Evolutionary conservation across 2,113 vertebrate species (phyloP), one percentile per base, ranked within the genome.

Genomic region (Corydoras sp.): DNA sequence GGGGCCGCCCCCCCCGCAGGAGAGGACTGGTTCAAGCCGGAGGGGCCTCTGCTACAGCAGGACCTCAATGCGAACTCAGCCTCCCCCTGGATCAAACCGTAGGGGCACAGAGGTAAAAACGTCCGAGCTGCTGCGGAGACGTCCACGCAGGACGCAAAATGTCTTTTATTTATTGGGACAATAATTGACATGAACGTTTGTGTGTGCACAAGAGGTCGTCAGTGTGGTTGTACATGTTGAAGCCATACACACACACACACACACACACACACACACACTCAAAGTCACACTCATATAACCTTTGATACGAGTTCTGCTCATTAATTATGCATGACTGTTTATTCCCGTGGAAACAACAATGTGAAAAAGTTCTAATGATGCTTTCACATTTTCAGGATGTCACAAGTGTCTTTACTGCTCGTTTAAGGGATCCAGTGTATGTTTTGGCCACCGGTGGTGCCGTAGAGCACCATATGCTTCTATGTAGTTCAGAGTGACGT

Each of bases 71-170:
- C 86, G 80, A 87, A 86, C 80, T 85, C 88, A 69, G 79, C 82
- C 81, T 82, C 86, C 80, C 83, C 85, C 68, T 90, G 86, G 89
- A 89, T 88, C 86, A 88, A 85, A 85, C 82, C 86, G 51, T 90
- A 89, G 81, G 61, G 71, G 72, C 70, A 62, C 72, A 73, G 72
- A 87, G 87, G 85, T 84, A 85, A 88, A 24, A 24, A 24, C 18
- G 2, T 24, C 18, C 18, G 18, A 24, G 18, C 18, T 24, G 18
- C 18, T 24, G 18, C 18, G 2, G 18, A 24, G 2, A 24, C 18
- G 18, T 24, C 18, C 18, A 24, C 18, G 18, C 18, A 24, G 18
- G 18, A 24, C 18, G 18, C 2, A 24, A 24, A 24, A 24, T 24
- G 18, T 24, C 18, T 24, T 24, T 24, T 24, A 24, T 24, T 24